Conservation (phyloP, 1,140 invertebrate species). For the Caenorhabditis elegans region DNA sequence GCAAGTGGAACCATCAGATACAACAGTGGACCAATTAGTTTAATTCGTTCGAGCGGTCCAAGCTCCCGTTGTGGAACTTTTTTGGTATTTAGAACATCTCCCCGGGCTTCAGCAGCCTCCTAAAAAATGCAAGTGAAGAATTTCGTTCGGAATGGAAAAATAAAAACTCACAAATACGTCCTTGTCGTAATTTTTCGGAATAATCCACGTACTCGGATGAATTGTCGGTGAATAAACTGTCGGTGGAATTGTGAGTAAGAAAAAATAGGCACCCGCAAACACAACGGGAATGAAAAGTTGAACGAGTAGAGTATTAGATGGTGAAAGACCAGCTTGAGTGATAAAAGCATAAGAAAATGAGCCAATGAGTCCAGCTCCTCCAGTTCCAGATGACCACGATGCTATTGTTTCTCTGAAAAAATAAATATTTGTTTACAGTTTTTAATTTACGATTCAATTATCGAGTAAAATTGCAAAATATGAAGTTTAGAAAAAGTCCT, state of each 20-base stretch:
- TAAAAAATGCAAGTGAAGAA: background rate
- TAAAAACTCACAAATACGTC: background rate
- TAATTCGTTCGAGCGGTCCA: background rate
- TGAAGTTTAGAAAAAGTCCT: too few species aligned
- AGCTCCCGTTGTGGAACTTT: background rate
- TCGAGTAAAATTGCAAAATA: too few species aligned
- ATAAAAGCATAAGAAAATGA: constrained; percentile 58
- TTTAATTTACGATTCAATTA: too few species aligned
- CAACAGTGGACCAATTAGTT: constrained; percentile 68
- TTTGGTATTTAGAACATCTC: background rate
- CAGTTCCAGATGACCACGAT: constrained; percentile 61
- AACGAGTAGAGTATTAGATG: constrained; percentile 1
- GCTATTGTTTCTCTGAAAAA: constrained; percentile 56
- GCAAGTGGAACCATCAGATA: constrained; percentile 80
- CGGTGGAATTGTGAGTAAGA: background rate
- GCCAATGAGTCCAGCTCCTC: constrained; percentile 59
- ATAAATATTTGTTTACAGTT: background rate
- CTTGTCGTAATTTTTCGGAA: background rate
- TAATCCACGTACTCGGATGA: background rate
- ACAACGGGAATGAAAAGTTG: constrained; percentile 17
- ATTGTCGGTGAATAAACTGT: background rate
- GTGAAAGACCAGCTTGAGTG: constrained; percentile 40
- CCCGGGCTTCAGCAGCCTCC: background rate
- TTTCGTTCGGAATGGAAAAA: background rate
- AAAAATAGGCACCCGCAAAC: background rate